A percentile compares a stretch with the other conserved stretches of the same genome.
phyloP scores from a whole-genome alignment of 2,113 vertebrate species.

The Origma solitaria region DNA sequence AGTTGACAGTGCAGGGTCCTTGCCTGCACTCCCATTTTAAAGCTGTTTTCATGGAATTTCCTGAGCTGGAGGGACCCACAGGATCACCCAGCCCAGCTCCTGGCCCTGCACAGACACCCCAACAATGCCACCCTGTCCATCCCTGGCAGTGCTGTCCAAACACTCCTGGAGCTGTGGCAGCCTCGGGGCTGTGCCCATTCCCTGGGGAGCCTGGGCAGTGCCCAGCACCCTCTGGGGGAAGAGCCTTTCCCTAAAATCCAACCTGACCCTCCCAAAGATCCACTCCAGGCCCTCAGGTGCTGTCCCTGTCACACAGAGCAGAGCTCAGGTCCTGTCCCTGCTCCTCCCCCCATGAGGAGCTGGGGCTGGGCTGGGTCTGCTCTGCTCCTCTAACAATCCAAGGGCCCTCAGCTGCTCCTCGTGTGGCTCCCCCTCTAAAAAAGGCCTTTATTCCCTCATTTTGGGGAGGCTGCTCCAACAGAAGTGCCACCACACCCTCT shows the following conservation, averaged over 20 bases:
- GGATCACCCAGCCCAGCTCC: not conserved
- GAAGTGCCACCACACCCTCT: not conserved
- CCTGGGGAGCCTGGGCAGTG: not conserved
- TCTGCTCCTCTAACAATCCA: not conserved
- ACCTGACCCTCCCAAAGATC: fast-evolving
- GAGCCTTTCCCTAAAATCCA: not conserved
- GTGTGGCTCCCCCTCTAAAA: not conserved
- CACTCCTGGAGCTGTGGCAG: not conserved
- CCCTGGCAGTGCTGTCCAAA: not conserved
- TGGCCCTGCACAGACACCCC: not conserved
- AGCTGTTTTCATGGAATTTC: not conserved
- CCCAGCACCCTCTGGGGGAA: not conserved
- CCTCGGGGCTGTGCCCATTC: not conserved
- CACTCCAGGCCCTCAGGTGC: not conserved
- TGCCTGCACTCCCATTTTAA: fast-evolving
- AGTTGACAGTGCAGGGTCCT: not conserved
- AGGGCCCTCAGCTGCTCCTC: not conserved
- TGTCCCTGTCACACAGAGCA: not conserved
- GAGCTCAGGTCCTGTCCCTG: not conserved
- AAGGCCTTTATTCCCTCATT: fast-evolving
- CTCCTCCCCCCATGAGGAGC: not conserved
- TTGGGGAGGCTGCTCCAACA: not conserved
- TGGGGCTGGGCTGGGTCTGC: not conserved
- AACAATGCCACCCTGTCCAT: not conserved
- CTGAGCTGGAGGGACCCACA: fast-evolving